Percentiles rank a stretch among this genome's conserved stretches.
These are phyloP conservation scores for Karalla daura DNA, from an alignment of 2,797 vertebrate genomes.

Conservation along the genomic window DNA sequence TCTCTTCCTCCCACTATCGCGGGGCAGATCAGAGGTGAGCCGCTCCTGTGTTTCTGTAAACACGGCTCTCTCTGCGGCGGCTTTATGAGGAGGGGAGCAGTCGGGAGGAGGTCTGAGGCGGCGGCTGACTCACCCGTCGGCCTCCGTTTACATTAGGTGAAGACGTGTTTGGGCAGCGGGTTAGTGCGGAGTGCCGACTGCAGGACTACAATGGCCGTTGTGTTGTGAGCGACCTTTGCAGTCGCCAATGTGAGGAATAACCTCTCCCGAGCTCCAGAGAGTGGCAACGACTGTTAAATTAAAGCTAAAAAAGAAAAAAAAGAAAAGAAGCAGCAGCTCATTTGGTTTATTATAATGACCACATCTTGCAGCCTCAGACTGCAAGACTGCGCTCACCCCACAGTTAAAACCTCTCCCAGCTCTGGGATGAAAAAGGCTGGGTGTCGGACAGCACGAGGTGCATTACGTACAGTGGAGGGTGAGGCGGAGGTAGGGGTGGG, in stretches of 20 bases:
- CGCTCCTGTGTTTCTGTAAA: conserved; percentile 80
- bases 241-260: conserved; percentile 38
- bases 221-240: conserved; percentile 13
- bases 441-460: conserved; percentile 46
- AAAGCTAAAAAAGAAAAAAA: conserved; percentile 54
- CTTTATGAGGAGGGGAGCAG: conserved; percentile 70
- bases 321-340: conserved; percentile 52
- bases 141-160: conserved; percentile 76
- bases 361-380: conserved; percentile 48
- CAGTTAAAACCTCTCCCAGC: conserved; percentile 33
- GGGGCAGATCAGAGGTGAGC: conserved; percentile 80
- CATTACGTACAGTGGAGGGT: conserved; percentile 13
- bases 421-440: conserved; percentile 24
- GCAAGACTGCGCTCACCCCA: conserved; percentile 35
- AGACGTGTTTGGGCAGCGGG: conserved; percentile 74
- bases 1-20: conserved; percentile 41
- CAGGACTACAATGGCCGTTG: conserved; percentile 20
- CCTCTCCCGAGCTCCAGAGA: conserved; percentile 34
- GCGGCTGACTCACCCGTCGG: conserved; percentile 68
- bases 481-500: conserved; percentile 68
- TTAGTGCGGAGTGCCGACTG: conserved; percentile 57
- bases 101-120: conserved; percentile 73
- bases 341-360: conserved; percentile 59
- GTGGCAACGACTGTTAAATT: conserved; percentile 43
- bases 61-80: conserved; percentile 67